A percentile compares a stretch with the other conserved stretches of the same genome.
phyloP scores from a whole-genome alignment of 2,113 vertebrate genomes.

The Bettongia penicillata region DNA sequence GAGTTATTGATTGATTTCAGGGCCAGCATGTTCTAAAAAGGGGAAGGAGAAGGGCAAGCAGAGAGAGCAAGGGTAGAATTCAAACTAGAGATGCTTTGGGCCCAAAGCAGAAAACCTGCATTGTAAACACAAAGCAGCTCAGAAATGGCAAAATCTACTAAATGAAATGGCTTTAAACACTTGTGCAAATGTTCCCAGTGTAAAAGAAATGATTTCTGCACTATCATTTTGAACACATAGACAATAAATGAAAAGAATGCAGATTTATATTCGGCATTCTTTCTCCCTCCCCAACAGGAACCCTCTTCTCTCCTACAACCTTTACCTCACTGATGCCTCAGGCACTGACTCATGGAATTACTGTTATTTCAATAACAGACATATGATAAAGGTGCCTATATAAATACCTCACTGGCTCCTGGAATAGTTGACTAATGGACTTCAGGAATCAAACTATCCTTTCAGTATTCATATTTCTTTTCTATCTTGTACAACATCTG shows the following conservation, averaged over 20 bases:
- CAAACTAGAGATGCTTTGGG: constrained; percentile 56
- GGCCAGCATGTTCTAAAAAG: constrained; percentile 46
- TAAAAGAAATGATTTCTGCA: constrained; percentile 77
- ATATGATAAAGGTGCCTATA: constrained; percentile 52
- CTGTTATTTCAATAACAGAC: constrained; percentile 50
- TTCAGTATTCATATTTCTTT: background rate
- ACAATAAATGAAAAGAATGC: constrained; percentile 77
- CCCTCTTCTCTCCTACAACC: background rate
- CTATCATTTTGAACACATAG: constrained; percentile 71
- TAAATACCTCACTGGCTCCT: constrained; percentile 50
- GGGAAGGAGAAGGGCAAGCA: constrained; percentile 31
- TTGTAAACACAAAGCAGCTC: constrained; percentile 72
- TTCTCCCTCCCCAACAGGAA: background rate
- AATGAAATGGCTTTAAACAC: constrained; percentile 63
- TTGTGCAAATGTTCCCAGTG: constrained; percentile 63
- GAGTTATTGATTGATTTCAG: constrained; percentile 6
- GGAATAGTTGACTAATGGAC: constrained; percentile 68
- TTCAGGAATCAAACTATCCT: constrained; percentile 33
- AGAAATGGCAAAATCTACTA: constrained; percentile 47
- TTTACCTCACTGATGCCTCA: constrained; percentile 40
- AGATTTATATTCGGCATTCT: constrained; percentile 69
- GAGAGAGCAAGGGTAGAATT: constrained; percentile 68
- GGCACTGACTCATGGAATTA: constrained; percentile 66
- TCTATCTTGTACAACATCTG: background rate
- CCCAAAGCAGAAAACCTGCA: background rate